Percentiles rank a stretch among this genome's conserved stretches.
phyloP scores from a whole-genome alignment of 2,113 vertebrate species.

The Ranitomeya imitator region DNA sequence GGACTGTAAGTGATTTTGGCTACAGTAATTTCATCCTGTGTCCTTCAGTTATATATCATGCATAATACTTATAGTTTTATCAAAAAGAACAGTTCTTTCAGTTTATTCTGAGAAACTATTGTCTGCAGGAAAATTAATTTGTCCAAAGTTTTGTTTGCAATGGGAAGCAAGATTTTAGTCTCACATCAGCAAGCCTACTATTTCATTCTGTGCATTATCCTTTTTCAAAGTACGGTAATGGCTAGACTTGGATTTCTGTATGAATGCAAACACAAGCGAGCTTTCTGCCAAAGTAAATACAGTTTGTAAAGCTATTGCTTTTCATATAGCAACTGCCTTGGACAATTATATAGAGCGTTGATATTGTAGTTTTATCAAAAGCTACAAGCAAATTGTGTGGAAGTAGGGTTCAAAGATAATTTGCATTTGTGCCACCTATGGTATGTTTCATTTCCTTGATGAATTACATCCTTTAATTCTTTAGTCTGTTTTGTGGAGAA shows the following conservation, averaged over 20 bases:
- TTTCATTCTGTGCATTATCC: neutral
- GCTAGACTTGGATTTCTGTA: neutral
- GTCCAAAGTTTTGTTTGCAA: constrained; percentile 1
- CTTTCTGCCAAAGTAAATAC: constrained; percentile 34
- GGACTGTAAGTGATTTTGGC: neutral
- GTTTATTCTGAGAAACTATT: neutral
- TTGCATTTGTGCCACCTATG: constrained; percentile 32
- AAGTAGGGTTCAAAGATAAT: constrained; percentile 21
- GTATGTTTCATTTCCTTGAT: constrained; percentile 34
- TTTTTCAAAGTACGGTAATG: constrained; percentile 7
- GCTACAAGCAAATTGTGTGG: constrained; percentile 32
- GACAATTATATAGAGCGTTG: constrained; percentile 27
- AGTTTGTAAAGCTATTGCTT: constrained; percentile 14
- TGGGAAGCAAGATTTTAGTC: neutral
- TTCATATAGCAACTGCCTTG: neutral
- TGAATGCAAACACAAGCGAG: constrained; percentile 8
- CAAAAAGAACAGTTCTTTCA: neutral
- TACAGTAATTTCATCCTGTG: neutral
- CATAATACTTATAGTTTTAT: neutral
- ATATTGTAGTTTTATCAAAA: constrained; percentile 36
- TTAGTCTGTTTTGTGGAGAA: constrained; percentile 31
- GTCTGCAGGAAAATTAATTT: neutral
- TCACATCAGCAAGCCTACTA: neutral
- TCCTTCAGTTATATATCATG: neutral
- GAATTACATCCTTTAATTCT: constrained; percentile 37